Evolutionary conservation across 2,888 invertebrate species (phyloP).

Genomic region (Gordius sp.): DNA sequence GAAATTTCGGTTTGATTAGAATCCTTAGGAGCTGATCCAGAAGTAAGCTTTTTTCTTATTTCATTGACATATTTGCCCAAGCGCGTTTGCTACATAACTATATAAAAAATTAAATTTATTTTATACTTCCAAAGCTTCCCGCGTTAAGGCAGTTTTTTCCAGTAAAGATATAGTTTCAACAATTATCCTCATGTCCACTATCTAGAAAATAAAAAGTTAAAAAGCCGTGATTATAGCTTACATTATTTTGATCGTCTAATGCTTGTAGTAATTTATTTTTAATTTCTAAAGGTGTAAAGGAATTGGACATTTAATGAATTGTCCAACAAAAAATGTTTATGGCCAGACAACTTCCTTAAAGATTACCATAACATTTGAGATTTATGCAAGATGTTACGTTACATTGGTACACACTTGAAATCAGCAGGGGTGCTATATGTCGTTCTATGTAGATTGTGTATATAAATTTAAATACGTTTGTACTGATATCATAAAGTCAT

Average conservation of each 20-base stretch:
- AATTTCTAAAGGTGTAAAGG: constrained; percentile 3
- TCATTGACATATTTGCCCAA: constrained; percentile 14
- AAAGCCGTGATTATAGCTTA: background rate
- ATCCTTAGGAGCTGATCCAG: background rate
- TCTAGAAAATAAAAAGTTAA: background rate
- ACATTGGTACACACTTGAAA: too few species aligned
- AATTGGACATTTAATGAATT: too few species aligned
- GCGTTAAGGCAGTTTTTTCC: constrained; percentile 1
- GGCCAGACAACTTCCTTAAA: too few species aligned
- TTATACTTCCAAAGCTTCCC: constrained; percentile 12
- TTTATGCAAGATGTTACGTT: too few species aligned
- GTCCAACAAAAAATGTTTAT: too few species aligned
- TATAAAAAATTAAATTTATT: constrained; percentile 6
- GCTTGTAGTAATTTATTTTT: constrained; percentile 11
- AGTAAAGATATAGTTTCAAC: constrained; percentile 6
- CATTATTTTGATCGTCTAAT: constrained; percentile 5
- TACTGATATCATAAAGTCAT: too few species aligned
- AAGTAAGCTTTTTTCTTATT: background rate
- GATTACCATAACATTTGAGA: too few species aligned
- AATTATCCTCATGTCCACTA: constrained; percentile 6
- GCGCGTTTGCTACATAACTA: constrained; percentile 12
- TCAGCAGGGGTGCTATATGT: too few species aligned
- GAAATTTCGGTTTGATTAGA: background rate
- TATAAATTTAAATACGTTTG: too few species aligned
- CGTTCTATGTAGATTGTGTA: too few species aligned